Percentiles rank a stretch among this genome's conserved stretches.
Conservation (phyloP, 2,797 vertebrate genomes). For the Sciaenops ocellatus region DNA sequence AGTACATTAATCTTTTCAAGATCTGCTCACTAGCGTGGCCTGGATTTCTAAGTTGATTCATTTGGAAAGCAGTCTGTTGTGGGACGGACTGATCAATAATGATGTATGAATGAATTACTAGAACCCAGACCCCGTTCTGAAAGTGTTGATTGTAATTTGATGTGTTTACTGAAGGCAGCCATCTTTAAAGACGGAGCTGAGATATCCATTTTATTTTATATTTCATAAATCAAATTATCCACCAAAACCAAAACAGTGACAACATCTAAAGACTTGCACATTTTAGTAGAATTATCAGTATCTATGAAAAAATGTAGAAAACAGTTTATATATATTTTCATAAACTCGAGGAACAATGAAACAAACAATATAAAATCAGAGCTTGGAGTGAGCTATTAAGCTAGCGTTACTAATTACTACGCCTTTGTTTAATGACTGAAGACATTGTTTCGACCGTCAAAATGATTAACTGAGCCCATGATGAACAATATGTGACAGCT, state of each 20-base stretch:
- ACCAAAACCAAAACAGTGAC: not conserved
- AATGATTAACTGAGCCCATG: conserved; percentile 63
- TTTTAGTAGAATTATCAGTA: too few species aligned
- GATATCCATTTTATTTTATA: not conserved
- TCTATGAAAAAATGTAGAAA: not conserved
- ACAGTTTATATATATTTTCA: not conserved
- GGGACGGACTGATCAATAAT: conserved; percentile 20
- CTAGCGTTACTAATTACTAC: conserved; percentile 51
- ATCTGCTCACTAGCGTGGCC: not conserved
- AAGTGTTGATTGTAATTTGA: conserved; percentile 15
- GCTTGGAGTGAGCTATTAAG: conserved; percentile 35
- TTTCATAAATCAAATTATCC: not conserved
- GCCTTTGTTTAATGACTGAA: conserved; percentile 55
- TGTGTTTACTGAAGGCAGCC: not conserved
- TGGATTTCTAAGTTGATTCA: not conserved
- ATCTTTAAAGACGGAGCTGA: not conserved
- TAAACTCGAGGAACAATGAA: not conserved
- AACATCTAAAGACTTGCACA: not conserved
- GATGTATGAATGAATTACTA: conserved; percentile 31
- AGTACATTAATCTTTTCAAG: not conserved
- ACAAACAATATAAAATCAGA: conserved; percentile 11
- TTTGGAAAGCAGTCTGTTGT: conserved; percentile 4
- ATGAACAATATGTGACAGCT: conserved; percentile 63
- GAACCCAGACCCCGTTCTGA: conserved; percentile 17
- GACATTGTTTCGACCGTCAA: conserved; percentile 48